Percentiles rank a stretch among this genome's conserved stretches.
These are phyloP conservation scores for western clawed frog (Xenopus tropicalis) DNA, from an alignment of 2,113 vertebrate genomes.

Conservation along the genomic window DNA sequence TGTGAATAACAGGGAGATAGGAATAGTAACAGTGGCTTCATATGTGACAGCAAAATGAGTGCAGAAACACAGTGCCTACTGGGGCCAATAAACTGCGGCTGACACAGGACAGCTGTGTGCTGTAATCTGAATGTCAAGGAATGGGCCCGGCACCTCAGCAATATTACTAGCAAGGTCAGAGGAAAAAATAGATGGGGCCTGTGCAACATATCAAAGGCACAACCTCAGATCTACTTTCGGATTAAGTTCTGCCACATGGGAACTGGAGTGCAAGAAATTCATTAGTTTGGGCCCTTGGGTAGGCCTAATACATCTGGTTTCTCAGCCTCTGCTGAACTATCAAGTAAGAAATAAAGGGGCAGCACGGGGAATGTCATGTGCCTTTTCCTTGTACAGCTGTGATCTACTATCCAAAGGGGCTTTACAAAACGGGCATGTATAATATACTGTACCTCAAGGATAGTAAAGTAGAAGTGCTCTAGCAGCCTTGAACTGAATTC, in stretches of 20 bases:
- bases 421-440: no score
- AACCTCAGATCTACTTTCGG: slow-evolving; percentile 30
- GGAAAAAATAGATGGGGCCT: slow-evolving; percentile 12
- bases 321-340: slow-evolving; percentile 7
- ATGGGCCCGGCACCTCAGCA: slow-evolving; percentile 8
- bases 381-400: slow-evolving; percentile 14
- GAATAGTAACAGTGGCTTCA: background rate
- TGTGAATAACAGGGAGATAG: background rate
- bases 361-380: background rate
- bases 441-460: no score
- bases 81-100: slow-evolving; percentile 13
- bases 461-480: no score
- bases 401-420: background rate
- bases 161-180: slow-evolving; percentile 33
- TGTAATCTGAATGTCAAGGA: slow-evolving; percentile 20
- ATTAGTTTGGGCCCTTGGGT: slow-evolving; percentile 39
- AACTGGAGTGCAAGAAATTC: slow-evolving; percentile 29
- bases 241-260: slow-evolving; percentile 35
- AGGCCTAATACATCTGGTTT: slow-evolving; percentile 31
- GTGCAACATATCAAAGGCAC: slow-evolving; percentile 29
- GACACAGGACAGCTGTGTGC: slow-evolving; percentile 4
- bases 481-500: no score
- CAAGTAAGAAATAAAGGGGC: background rate
- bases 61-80: background rate
- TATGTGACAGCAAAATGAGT: slow-evolving; percentile 17